A percentile compares a stretch with the other conserved stretches of the same genome.
Conservation (phyloP, 2,888 invertebrate genomes). For the Sminthurides aquaticus region DNA sequence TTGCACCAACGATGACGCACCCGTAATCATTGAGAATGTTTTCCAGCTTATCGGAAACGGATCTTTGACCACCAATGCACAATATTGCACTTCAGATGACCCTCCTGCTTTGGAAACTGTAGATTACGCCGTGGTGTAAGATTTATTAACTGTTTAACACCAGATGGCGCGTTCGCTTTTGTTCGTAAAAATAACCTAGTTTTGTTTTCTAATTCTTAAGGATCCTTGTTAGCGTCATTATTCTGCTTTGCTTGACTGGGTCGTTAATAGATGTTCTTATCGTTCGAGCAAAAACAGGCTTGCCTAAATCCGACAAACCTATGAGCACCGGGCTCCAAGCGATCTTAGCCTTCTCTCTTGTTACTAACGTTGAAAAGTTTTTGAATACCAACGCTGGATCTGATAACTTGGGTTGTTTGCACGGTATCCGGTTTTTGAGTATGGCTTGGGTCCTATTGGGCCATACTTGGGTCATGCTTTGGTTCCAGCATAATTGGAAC, state of each 20-base stretch:
- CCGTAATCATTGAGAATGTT: background rate
- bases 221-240: background rate
- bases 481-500: background rate
- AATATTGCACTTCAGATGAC: background rate
- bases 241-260: background rate
- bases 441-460: constrained; percentile 15
- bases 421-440: constrained; percentile 19
- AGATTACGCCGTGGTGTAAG: background rate
- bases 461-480: constrained; percentile 9
- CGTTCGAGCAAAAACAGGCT: background rate
- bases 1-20: background rate
- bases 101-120: background rate
- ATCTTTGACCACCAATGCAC: background rate
- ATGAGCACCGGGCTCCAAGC: background rate
- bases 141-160: no score
- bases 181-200: no score
- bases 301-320: background rate
- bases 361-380: constrained; percentile 9
- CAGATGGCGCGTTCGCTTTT: no score
- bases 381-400: background rate
- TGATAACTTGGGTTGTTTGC: constrained; percentile 14
- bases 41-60: background rate
- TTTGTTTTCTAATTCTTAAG: no score
- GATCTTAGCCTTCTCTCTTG: constrained; percentile 11
- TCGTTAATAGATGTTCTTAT: background rate